Conservation (phyloP, 2,113 vertebrate species). For the Saguinus imperator region DNA sequence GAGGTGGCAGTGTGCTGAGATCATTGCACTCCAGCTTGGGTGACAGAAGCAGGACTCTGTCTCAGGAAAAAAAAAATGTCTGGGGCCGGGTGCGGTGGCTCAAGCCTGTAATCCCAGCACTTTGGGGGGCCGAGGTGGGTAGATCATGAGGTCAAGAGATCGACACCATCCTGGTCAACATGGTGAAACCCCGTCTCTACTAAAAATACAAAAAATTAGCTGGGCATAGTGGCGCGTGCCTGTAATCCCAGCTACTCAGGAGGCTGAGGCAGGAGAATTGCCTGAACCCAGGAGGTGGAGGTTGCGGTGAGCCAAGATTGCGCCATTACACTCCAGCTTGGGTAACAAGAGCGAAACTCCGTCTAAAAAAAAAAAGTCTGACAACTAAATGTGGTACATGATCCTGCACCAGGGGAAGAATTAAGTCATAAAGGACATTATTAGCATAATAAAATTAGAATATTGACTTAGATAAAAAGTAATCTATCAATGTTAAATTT, state of each 20-base stretch:
- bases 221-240: accelerated
- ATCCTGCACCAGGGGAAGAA: neutral
- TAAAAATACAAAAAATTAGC: neutral
- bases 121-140: neutral
- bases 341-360: neutral
- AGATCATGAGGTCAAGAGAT: neutral
- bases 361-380: neutral
- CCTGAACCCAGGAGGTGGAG: neutral
- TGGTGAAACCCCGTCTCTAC: neutral
- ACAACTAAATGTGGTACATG: neutral
- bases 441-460: neutral
- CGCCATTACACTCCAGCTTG: neutral
- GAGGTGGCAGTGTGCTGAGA: too few relatives aligned
- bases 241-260: neutral
- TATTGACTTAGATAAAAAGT: neutral
- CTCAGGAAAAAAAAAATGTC: too few relatives aligned
- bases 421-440: neutral
- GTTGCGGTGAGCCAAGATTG: neutral
- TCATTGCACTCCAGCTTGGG: too few relatives aligned
- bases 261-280: neutral
- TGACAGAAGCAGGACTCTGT: too few relatives aligned
- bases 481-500: neutral
- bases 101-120: neutral
- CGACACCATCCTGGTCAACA: neutral
- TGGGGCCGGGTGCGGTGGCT: too few relatives aligned